Base-by-base conservation (phyloP, 2,113 vertebrate genomes). In the Erinaceus europaeus region DNA sequence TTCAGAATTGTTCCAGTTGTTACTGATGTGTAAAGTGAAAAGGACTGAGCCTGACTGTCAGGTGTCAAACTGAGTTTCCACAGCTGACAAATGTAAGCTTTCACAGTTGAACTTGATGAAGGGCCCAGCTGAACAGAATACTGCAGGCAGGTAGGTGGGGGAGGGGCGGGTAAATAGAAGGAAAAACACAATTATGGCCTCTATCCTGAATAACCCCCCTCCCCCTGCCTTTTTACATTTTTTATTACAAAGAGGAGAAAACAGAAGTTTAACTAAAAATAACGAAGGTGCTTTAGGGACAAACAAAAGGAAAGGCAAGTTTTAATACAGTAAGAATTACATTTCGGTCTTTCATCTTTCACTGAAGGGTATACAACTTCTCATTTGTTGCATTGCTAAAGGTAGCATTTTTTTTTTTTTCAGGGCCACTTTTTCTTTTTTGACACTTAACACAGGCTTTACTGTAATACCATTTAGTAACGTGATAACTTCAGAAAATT, bases 361-460 rank as follows among this genome's bases (percentile, higher is more conserved):
- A 36, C 9, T 48, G 40, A 77, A 44, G 81, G 34, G 62, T 69
- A 34, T 6, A 15, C 25, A 20, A 9, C 6, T 3, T 34, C 4
- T 9, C 7, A 9, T 4, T 21, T 23, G 21, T 71, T 61, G 15
- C 5, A 17, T 25, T 67, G 83, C 38, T 64, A 25, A 69, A 18
- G 34, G 61, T 11, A 11, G 38, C 53, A 20, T 55, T 4, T 23
- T 4, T 3, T 14, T 36, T 36, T 27, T 40, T n/a, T 5, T 4
- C 0, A 36, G 34, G 21, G 55, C 50, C 12, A 0, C 53, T 12
- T 55, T 13, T 3, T 32, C 21, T 21, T n/a, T n/a, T n/a, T n/a
- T n/a, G 93, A 95, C 67, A 89, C 82, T 94, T 95, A 94, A 96
- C 95, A 95, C 50, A 79, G 96, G 72, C 86, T 96, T 96, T 96